These are phyloP conservation scores for Muscicapa comitata DNA, from an alignment of 2,797 vertebrate genomes.

Conservation along the genomic window DNA sequence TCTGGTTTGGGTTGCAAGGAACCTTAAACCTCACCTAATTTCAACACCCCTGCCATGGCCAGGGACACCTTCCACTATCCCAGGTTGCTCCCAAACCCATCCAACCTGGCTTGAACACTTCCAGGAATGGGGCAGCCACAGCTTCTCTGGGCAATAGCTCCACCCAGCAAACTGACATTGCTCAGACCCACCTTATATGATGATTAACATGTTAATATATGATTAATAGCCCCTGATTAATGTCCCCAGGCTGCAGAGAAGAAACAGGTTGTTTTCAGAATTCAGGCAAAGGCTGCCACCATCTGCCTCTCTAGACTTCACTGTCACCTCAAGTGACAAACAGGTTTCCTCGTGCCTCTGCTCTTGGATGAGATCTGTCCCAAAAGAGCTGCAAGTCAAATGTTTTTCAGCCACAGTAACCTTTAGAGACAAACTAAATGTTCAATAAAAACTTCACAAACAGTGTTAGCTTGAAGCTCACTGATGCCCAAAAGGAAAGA, in stretches of 20 bases:
- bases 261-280: neutral
- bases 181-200: constrained; percentile 24
- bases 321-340: neutral
- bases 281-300: neutral
- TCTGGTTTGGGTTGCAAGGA: neutral
- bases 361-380: neutral
- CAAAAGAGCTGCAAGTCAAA: neutral
- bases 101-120: neutral
- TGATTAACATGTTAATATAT: no score
- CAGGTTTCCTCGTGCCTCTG: neutral
- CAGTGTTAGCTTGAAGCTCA: neutral
- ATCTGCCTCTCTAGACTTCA: neutral
- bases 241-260: neutral
- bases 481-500: neutral
- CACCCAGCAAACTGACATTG: constrained; percentile 34
- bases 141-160: neutral
- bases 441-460: neutral
- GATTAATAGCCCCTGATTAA: neutral
- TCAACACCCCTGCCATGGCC: neutral
- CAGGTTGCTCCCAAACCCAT: neutral
- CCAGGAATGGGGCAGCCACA: neutral
- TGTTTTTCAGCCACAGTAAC: neutral
- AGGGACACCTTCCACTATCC: neutral
- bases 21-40: neutral
- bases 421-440: neutral